Evolutionary conservation across 2,113 vertebrate genomes (phyloP).

Genomic region (Anoura caudifer): DNA sequence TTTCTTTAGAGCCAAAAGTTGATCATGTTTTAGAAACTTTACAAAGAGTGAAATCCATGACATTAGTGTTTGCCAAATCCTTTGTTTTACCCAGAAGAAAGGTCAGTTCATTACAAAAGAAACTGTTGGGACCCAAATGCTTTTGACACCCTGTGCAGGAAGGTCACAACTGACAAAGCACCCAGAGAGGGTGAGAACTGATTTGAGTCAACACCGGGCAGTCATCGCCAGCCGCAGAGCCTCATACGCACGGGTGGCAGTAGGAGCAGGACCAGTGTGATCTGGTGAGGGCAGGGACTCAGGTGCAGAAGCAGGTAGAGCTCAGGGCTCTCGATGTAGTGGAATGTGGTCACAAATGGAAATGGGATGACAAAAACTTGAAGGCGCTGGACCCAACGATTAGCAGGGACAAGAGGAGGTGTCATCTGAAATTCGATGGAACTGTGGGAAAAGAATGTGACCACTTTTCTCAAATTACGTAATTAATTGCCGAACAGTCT

Average conservation of each 20-base stretch:
- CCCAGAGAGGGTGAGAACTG: not conserved
- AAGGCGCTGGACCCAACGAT: not conserved
- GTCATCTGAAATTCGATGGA: not conserved
- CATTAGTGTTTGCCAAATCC: not conserved
- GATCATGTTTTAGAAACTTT: constrained; percentile 46
- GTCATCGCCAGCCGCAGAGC: not conserved
- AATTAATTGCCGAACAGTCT: not conserved
- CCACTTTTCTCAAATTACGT: not conserved
- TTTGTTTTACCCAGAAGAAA: constrained; percentile 13
- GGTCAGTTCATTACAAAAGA: not conserved
- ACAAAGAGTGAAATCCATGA: not conserved
- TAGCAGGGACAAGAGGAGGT: not conserved
- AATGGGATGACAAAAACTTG: not conserved
- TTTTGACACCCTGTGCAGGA: not conserved
- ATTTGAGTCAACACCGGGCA: not conserved
- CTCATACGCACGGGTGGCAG: rapidly evolving
- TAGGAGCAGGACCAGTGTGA: not conserved
- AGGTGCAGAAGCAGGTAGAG: not conserved
- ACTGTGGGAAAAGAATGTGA: not conserved
- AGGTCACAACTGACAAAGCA: not conserved
- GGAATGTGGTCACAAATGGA: not conserved
- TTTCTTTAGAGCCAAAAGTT: not conserved
- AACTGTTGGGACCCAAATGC: not conserved
- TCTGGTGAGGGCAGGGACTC: not conserved
- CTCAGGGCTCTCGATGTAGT: not conserved